Evolutionary conservation across 2,888 invertebrate genomes (phyloP).

Genomic region (Erynnis tages): DNA sequence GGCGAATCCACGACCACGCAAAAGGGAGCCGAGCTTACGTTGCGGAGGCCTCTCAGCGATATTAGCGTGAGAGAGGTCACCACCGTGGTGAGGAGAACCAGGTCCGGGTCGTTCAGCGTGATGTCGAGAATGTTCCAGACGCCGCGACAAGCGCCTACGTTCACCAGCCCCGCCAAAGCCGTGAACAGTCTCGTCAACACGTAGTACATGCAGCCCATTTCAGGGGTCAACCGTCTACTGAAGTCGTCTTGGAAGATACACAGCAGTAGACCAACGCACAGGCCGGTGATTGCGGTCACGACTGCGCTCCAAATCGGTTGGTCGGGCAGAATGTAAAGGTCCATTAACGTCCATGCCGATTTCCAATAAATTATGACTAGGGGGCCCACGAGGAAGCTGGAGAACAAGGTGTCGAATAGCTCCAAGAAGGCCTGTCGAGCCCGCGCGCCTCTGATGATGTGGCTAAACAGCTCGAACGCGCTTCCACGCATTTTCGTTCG

Average conservation of each 20-base stretch:
- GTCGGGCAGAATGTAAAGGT: conserved; percentile 84
- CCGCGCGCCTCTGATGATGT: conserved; percentile 4
- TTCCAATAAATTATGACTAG: conserved; percentile 93
- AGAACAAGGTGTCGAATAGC: conserved; percentile 81
- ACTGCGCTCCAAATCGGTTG: conserved; percentile 78
- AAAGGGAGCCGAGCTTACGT: conserved; percentile 88
- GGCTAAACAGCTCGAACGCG: neutral
- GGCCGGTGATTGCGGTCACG: conserved; percentile 83
- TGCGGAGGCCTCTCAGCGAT: conserved; percentile 84
- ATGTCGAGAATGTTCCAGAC: conserved; percentile 85
- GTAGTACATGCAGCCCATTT: conserved; percentile 83
- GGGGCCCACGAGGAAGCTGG: conserved; percentile 83
- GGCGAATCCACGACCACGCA: conserved; percentile 84
- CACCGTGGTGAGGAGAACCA: conserved; percentile 77
- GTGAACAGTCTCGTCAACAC: conserved; percentile 85
- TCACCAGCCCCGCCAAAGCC: conserved; percentile 84
- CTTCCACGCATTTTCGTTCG: conserved; percentile 29
- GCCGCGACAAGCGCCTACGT: conserved; percentile 91
- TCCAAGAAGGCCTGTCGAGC: conserved; percentile 66
- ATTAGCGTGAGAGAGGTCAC: conserved; percentile 83
- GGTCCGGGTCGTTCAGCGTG: conserved; percentile 68
- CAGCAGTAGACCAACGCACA: conserved; percentile 83
- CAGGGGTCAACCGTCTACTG: conserved; percentile 76
- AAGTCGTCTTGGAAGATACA: conserved; percentile 82
- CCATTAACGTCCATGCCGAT: conserved; percentile 90